phyloP scores from a whole-genome alignment of 2,113 vertebrate genomes.

The Passer domesticus region DNA sequence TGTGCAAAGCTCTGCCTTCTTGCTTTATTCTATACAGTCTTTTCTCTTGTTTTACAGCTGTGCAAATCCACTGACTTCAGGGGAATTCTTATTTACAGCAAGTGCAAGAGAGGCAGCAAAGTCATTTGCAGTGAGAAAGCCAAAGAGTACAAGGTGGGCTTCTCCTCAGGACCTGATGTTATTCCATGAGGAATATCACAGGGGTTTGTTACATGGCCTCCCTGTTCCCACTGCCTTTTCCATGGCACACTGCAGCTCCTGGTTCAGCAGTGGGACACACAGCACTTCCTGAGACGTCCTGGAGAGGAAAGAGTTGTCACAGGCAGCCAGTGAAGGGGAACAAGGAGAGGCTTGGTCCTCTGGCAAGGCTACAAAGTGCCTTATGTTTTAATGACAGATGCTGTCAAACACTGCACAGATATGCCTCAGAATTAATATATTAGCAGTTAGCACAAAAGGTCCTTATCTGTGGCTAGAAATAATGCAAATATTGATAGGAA shows the following conservation, averaged over 20 bases:
- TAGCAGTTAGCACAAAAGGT: background rate
- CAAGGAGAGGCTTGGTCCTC: background rate
- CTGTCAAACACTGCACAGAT: slow-evolving; percentile 14
- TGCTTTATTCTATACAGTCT: background rate
- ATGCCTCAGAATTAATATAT: background rate
- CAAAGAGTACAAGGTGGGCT: background rate
- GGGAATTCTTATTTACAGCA: background rate
- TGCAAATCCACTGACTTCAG: background rate
- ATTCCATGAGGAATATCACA: background rate
- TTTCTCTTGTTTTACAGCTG: background rate
- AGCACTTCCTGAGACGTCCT: background rate
- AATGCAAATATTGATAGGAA: slow-evolving; percentile 6
- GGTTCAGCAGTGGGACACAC: background rate
- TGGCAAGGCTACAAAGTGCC: background rate
- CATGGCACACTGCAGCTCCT: background rate
- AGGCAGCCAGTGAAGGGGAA: background rate
- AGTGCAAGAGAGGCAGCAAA: background rate
- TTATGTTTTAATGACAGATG: background rate
- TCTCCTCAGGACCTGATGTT: background rate
- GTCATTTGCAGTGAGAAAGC: background rate
- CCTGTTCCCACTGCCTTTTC: background rate
- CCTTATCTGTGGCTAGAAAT: background rate
- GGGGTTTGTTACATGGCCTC: background rate
- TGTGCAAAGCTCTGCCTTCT: background rate
- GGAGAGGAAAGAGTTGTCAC: background rate